phyloP scores from a whole-genome alignment of 2,888 invertebrate genomes.

The Calameuta filiformis region DNA sequence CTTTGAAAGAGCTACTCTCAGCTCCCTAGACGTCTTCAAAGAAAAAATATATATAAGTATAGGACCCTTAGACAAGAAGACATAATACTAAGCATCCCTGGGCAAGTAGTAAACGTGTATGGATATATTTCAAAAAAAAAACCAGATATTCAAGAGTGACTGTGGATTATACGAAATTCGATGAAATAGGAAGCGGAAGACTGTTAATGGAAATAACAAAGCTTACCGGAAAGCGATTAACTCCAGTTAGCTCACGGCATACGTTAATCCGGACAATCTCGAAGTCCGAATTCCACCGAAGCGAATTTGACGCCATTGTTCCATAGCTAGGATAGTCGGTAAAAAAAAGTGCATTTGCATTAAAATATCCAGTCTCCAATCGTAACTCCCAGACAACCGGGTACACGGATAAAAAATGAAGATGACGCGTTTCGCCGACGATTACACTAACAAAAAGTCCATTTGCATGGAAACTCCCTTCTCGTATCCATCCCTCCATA shows the following conservation, averaged over 20 bases:
- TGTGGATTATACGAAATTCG: background rate
- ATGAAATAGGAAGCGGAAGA: background rate
- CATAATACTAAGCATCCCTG: background rate
- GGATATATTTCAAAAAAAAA: background rate
- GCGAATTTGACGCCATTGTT: constrained; percentile 32
- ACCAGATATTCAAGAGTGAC: background rate
- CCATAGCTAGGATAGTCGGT: constrained; percentile 5
- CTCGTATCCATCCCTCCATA: background rate
- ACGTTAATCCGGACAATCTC: constrained; percentile 46
- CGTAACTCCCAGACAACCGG: background rate
- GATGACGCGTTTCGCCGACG: constrained; percentile 17
- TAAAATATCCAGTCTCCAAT: constrained; percentile 36
- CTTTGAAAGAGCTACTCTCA: constrained; percentile 26
- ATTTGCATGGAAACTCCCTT: constrained; percentile 11
- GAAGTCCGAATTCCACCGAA: constrained; percentile 31
- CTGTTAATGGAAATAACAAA: background rate
- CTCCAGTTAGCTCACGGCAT: background rate
- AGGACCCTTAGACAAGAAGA: background rate
- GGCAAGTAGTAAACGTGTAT: background rate
- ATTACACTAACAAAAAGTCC: constrained; percentile 22
- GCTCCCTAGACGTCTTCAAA: background rate
- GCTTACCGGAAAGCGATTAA: background rate
- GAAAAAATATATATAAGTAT: background rate
- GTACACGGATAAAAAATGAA: background rate
- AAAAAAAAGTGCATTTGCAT: constrained; percentile 40